Conservation (phyloP, 2,888 invertebrate genomes). For the Creontiades dilutus region DNA sequence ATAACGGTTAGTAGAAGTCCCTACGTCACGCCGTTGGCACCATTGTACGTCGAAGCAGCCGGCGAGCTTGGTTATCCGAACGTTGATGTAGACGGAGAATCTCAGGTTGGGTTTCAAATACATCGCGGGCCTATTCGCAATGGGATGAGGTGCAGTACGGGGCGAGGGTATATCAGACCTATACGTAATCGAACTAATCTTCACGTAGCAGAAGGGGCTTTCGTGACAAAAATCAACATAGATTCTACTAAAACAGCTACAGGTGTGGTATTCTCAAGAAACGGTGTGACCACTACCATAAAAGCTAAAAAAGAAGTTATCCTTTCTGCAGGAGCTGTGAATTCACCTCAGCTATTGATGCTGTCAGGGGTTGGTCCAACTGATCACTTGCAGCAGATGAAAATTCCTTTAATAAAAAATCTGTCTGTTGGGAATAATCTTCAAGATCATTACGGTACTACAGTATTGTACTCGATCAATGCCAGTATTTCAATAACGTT, state of each 20-base stretch:
- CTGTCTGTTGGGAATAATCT: conserved; percentile 75
- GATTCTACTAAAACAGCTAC: conserved; percentile 85
- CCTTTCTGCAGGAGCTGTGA: conserved; percentile 63
- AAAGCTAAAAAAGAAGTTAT: conserved; percentile 77
- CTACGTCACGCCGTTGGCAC: neutral
- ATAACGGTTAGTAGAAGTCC: conserved; percentile 70
- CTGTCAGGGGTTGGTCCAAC: conserved; percentile 69
- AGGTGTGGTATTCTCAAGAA: conserved; percentile 89
- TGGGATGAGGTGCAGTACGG: conserved; percentile 88
- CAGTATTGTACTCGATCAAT: conserved; percentile 49
- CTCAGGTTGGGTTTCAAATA: conserved; percentile 92
- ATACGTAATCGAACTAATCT: conserved; percentile 88
- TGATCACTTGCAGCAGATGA: conserved; percentile 64
- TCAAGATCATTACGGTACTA: conserved; percentile 72
- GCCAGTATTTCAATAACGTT: conserved; percentile 55
- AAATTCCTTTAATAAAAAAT: conserved; percentile 73
- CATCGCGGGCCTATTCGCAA: conserved; percentile 85
- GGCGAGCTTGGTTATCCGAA: conserved; percentile 91
- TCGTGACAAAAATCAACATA: conserved; percentile 80
- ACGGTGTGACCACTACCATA: neutral
- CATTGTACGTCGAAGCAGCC: conserved; percentile 83
- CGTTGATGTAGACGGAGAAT: conserved; percentile 91
- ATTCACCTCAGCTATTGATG: conserved; percentile 70
- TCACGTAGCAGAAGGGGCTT: conserved; percentile 90
- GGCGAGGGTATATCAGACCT: conserved; percentile 91